Base-by-base conservation (phyloP, 2,113 vertebrate species). In the Chlamydotis undulata region DNA sequence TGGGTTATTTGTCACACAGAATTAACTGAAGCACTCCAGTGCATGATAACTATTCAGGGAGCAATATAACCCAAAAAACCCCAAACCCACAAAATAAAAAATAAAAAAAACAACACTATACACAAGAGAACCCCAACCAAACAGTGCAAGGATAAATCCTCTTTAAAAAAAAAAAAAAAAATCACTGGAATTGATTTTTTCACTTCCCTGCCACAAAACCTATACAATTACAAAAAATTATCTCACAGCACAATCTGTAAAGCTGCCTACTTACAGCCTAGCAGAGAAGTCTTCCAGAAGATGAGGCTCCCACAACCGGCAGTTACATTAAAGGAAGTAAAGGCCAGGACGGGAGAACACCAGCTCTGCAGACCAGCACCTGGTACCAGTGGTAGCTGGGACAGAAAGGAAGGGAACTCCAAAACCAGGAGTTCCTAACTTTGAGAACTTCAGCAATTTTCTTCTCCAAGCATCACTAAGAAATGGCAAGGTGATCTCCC, bases 401-500 rank as follows among this genome's bases (percentile, higher is more conserved):
- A 21, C 56, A 24, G 56, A 16, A 21, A 5, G 1, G 2, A 22
- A 11, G 28, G 45, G 87, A 70, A 31, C 33, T 39, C 67, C 35
- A 14, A 4, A 24, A 37, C 5, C 37, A 12, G 0, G 12, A 35
- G 37, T 10, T 45, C 45, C 43, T 12, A 13, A 31, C 41, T 12
- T 21, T 37, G 23, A 22, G 24, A 64, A n/a, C 28, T 17, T 25
- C 21, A 25, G 31, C 7, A 5, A 9, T 53, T 82, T 28, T 12
- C 33, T 37, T 19, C 28, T 14, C 37, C 11, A 7, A 19, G 59
- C 47, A n/a, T 17, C 0, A 0, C 39, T 35, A 10, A 2, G 16
- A 35, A 22, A 43, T 7, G 43, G 49, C 57, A 4, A 19, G 24
- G 23, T 0, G 1, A 81, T 21, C 21, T 33, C 56, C 52, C 12